These are phyloP conservation scores for Metalampra italica DNA, from an alignment of 2,888 invertebrate species.

Conservation along the genomic window DNA sequence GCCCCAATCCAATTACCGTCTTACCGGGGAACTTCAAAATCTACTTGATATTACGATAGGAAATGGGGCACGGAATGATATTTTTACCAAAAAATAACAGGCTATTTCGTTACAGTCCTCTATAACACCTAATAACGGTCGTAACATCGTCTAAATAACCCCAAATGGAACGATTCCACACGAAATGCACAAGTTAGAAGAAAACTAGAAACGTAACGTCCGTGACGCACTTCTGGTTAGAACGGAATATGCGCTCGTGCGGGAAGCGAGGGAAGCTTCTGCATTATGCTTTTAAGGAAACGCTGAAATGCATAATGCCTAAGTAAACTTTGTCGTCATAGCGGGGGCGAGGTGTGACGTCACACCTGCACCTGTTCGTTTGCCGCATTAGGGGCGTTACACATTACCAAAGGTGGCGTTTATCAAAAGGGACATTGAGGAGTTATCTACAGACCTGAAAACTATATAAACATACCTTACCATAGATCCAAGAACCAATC, in stretches of 20 bases:
- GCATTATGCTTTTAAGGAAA: constrained; percentile 6
- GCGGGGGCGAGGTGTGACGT: background rate
- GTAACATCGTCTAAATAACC: background rate
- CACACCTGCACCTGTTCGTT: background rate
- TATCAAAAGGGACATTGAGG: too few species aligned
- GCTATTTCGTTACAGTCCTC: too few species aligned
- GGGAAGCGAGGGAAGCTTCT: background rate
- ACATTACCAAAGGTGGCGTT: background rate
- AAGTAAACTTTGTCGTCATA: background rate
- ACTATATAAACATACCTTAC: too few species aligned
- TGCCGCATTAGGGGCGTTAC: background rate
- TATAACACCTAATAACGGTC: background rate
- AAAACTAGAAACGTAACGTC: background rate
- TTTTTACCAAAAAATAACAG: too few species aligned
- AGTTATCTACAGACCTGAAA: too few species aligned
- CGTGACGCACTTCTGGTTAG: background rate
- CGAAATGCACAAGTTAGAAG: background rate
- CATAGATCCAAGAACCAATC: too few species aligned
- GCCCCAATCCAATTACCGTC: too few species aligned
- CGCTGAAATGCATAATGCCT: background rate
- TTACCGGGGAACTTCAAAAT: too few species aligned
- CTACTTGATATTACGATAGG: too few species aligned
- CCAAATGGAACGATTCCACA: background rate
- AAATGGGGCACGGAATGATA: too few species aligned
- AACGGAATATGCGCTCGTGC: background rate